These are phyloP conservation scores for Sebastes umbrosus DNA, from an alignment of 2,797 vertebrate genomes.

Conservation along the genomic window DNA sequence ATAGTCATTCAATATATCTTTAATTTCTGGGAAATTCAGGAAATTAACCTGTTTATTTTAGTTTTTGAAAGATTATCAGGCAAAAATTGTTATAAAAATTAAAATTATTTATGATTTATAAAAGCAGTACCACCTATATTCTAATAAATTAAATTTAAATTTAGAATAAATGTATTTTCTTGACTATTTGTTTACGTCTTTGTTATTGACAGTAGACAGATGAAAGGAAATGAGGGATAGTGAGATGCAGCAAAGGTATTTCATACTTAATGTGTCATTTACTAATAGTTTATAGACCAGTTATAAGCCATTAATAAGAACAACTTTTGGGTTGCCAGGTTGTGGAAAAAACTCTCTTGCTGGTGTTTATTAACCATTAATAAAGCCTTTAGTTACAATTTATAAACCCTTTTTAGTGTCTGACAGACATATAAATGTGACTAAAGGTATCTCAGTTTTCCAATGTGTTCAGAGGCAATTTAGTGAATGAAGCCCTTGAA, in stretches of 20 bases:
- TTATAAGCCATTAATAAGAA: neutral
- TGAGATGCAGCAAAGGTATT: neutral
- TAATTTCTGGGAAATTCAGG: neutral
- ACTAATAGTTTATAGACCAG: no score
- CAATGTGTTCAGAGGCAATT: neutral
- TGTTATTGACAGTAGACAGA: neutral
- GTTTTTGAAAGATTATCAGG: no score
- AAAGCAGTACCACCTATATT: neutral
- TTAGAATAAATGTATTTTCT: no score
- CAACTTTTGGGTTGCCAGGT: neutral
- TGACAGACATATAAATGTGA: no score
- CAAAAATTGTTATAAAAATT: accelerated
- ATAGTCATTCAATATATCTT: neutral
- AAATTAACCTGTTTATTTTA: no score
- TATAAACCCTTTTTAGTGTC: neutral
- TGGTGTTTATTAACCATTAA: neutral
- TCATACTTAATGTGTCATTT: neutral
- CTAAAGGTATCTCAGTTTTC: neutral
- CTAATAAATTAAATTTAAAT: neutral
- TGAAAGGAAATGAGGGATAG: neutral
- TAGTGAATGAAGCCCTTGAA: neutral
- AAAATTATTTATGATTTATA: neutral
- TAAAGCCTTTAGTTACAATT: neutral
- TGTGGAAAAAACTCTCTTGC: neutral
- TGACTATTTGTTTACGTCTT: neutral